Evolutionary conservation across 2,113 vertebrate species (phyloP).

Genomic region (Apeltes quadracus): DNA sequence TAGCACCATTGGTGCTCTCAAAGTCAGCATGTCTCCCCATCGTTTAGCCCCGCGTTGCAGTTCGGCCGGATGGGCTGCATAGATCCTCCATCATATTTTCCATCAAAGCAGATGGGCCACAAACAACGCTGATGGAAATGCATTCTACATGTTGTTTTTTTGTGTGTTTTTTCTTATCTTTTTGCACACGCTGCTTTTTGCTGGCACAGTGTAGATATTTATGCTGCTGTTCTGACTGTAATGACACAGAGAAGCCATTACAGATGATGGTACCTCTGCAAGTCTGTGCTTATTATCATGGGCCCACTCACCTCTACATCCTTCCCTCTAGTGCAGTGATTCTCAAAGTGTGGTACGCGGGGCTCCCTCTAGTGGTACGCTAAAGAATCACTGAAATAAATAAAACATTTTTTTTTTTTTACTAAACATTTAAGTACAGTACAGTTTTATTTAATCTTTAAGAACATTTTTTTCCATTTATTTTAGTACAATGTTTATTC

Average conservation of each 20-base stretch:
- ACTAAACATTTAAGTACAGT: too few species aligned
- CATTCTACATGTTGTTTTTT: conserved; percentile 12
- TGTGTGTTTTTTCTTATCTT: too few species aligned
- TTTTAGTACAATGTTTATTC: too few species aligned
- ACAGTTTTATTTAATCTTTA: too few species aligned
- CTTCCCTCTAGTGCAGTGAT: too few species aligned
- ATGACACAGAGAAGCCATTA: conserved; percentile 11
- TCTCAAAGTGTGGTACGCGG: too few species aligned
- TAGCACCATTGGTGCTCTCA: conserved; percentile 67
- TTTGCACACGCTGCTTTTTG: conserved; percentile 21
- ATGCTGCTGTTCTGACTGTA: conserved; percentile 25
- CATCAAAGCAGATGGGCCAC: conserved; percentile 30
- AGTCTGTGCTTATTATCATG: conserved; percentile 6
- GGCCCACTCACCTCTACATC: conserved; percentile 1
- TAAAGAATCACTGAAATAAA: too few species aligned
- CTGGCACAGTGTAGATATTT: conserved; percentile 35
- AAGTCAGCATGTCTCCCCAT: conserved; percentile 57
- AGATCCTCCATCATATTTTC: conserved; percentile 51
- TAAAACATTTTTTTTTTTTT: too few species aligned
- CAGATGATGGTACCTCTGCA: conserved; percentile 19
- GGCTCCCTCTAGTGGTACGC: too few species aligned
- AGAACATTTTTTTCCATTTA: too few species aligned
- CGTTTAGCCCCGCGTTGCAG: conserved; percentile 59
- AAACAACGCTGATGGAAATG: conserved; percentile 26
- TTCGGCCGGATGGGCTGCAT: conserved; percentile 30